These are phyloP conservation scores for Myotis findleyi DNA, from an alignment of 2,797 vertebrate species.

Conservation along the genomic window DNA sequence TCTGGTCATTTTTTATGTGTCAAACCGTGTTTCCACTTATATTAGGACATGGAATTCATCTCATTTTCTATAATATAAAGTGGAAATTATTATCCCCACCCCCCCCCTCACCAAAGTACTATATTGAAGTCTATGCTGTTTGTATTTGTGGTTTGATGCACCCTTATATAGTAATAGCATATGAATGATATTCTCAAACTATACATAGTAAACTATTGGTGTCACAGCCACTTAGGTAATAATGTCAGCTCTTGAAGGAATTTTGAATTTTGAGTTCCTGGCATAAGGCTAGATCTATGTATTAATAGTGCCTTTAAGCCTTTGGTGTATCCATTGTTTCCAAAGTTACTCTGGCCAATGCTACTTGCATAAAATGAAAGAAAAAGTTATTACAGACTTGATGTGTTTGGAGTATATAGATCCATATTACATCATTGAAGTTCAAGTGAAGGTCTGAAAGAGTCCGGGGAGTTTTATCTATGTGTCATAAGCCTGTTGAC, in stretches of 20 bases:
- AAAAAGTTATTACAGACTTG: constrained; percentile 26
- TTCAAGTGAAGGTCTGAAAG: not conserved
- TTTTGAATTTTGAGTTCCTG: not conserved
- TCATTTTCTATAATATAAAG: constrained; percentile 49
- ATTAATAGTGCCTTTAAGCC: not conserved
- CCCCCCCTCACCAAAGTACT: not conserved
- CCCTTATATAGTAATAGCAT: not conserved
- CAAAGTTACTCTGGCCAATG: not conserved
- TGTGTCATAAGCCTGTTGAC: not conserved
- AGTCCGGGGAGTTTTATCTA: not conserved
- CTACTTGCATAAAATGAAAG: not conserved
- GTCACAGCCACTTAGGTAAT: not conserved
- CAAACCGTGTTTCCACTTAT: constrained; percentile 25
- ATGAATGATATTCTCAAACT: constrained; percentile 2
- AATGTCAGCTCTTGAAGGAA: not conserved
- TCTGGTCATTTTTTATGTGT: constrained; percentile 53
- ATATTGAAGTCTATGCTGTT: not conserved
- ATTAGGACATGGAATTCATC: not conserved
- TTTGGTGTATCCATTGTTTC: not conserved
- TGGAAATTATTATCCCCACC: not conserved
- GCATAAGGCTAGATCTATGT: not conserved
- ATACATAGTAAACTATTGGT: not conserved
- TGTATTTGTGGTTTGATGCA: not conserved
- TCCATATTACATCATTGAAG: not conserved
- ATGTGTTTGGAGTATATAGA: not conserved